Conservation (phyloP, 2,113 vertebrate species). For the Dunckerocampus dactyliophorus region DNA sequence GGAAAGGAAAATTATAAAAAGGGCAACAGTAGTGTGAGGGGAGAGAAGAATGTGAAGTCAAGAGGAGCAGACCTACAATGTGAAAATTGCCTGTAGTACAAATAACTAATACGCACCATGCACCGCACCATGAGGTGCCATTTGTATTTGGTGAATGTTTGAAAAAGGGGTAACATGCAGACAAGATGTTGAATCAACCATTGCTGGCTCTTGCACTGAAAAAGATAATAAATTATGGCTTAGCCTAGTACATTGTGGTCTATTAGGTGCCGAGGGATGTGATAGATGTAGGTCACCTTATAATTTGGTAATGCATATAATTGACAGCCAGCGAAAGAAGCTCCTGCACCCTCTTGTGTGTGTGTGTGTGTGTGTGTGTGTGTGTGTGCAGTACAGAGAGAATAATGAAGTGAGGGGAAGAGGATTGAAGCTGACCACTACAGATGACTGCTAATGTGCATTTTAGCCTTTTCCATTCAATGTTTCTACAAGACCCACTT, state of each 20-base stretch:
- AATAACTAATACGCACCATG: background rate
- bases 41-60: slow-evolving; percentile 22
- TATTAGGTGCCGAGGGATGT: background rate
- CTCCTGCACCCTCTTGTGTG: background rate
- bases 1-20: slow-evolving; percentile 6
- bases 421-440: background rate
- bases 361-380: background rate
- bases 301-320: slow-evolving; percentile 4
- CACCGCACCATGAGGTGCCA: background rate
- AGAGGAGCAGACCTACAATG: slow-evolving; percentile 1
- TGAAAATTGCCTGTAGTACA: background rate
- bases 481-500: background rate
- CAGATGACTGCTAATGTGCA: background rate
- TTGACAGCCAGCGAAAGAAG: background rate
- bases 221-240: slow-evolving; percentile 1
- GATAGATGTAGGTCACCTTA: slow-evolving; percentile 1
- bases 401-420: background rate
- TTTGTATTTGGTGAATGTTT: background rate
- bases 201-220: background rate
- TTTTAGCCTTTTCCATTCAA: background rate
- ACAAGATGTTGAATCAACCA: slow-evolving; percentile 1
- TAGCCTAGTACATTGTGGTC: background rate
- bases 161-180: background rate
- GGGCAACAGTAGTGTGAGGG: background rate
- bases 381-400: background rate